Evolutionary conservation across 2,888 invertebrate genomes (phyloP).

Genomic region (Leptura quadrifasciata): DNA sequence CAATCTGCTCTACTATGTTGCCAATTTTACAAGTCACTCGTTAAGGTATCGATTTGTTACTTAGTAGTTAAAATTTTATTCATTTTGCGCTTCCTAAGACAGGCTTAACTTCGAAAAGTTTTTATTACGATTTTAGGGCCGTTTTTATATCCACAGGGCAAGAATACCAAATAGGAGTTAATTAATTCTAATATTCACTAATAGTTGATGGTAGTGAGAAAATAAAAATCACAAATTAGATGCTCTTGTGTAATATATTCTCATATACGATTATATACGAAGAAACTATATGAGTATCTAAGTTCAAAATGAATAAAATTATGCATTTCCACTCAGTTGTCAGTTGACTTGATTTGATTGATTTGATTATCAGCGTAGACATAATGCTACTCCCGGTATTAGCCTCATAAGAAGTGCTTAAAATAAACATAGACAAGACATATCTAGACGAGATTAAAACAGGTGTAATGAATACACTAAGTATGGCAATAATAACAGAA

Average conservation of each 20-base stretch:
- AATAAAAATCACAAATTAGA: not conserved
- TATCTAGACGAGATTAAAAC: no score
- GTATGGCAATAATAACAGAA: no score
- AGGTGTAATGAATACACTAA: no score
- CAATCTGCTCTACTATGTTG: conserved; percentile 38
- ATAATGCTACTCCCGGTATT: no score
- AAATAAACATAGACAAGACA: no score
- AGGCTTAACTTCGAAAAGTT: not conserved
- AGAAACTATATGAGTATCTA: no score
- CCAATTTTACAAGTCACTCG: conserved; percentile 47
- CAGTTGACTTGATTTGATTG: no score
- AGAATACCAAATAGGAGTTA: not conserved
- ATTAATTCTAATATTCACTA: not conserved
- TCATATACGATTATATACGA: no score
- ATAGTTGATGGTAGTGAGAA: not conserved
- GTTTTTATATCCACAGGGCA: not conserved
- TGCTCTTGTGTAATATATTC: not conserved
- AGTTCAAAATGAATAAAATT: no score
- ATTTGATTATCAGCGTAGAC: no score
- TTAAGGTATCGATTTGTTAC: conserved; percentile 44
- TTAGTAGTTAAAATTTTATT: conserved; percentile 36
- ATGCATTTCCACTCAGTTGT: no score
- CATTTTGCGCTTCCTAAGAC: conserved; percentile 11
- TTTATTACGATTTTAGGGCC: conserved; percentile 22
- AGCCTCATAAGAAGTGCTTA: no score